A percentile compares a stretch with the other conserved stretches of the same genome.
phyloP scores from a whole-genome alignment of 37 sponge, comb jelly and placozoan species.

The Mnemiopsis leidyi region DNA sequence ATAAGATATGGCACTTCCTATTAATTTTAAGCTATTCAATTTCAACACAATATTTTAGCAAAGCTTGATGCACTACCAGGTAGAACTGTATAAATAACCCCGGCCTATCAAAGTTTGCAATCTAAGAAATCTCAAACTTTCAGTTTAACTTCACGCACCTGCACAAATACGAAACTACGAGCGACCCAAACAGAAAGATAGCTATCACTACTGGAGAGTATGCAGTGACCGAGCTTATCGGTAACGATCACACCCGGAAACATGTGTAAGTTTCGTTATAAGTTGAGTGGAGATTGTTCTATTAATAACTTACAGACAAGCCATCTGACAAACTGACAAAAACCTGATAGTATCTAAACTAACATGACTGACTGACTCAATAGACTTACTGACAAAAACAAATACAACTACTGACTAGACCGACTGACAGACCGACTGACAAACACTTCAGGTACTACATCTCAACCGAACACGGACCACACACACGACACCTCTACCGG shows the following conservation, averaged over 20 bases:
- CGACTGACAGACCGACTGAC: neutral
- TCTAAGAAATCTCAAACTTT: neutral
- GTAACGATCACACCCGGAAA: neutral
- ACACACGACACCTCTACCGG: constrained; percentile 18
- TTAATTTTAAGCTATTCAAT: too few relatives aligned
- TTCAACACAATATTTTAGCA: too few relatives aligned
- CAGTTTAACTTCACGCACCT: constrained; percentile 43
- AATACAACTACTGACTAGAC: neutral
- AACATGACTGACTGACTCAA: neutral
- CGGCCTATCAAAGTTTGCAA: neutral
- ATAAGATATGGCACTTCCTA: too few relatives aligned
- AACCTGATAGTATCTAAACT: too few relatives aligned
- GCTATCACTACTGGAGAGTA: constrained; percentile 31
- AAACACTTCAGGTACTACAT: constrained; percentile 11
- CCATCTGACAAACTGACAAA: neutral
- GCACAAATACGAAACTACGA: constrained; percentile 56
- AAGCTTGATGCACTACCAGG: too few relatives aligned
- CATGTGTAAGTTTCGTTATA: constrained; percentile 31
- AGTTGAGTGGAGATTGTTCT: too few relatives aligned
- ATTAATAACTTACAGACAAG: too few relatives aligned
- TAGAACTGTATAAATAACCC: too few relatives aligned
- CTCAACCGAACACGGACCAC: neutral
- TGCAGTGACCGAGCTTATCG: neutral
- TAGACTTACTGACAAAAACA: neutral
- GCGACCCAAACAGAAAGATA: constrained; percentile 37